Base-by-base conservation (phyloP, 1,140 invertebrate genomes). In the Tachypleus tridentatus region DNA sequence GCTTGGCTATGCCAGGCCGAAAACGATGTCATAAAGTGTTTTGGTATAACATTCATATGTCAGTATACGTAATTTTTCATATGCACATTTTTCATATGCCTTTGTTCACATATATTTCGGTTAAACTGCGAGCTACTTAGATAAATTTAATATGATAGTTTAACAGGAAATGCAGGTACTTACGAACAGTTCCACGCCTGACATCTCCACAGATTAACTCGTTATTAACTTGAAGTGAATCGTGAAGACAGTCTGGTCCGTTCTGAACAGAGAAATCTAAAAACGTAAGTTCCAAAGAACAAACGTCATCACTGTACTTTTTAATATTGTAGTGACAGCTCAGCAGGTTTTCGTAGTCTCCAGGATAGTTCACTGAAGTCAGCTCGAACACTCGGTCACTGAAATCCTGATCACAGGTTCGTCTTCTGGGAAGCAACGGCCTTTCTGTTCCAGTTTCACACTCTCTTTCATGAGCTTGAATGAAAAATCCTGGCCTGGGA, bases 221-320 rank as follows among this genome's bases (percentile, higher is more conserved):
- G 49, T 61, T 64, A 49, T 70, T 65, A 0, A 74, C 57, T 51
- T 62, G 8, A 54, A 74, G 64, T 51, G 59, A 74, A 54, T 74
- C 73, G 8, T 65, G 64, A 49, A 59, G 54, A 63, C 73, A 74
- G 61, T 72, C 65, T 49, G 57, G 56, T 3, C 66, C 64, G 9
- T 66, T 59, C 53, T 73, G 65, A 6, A 73, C 10, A 49, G 70
- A 62, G 57, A 74, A 74, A 11, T 70, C 61, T n/a, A 61, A 60
- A 56, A 74, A 74, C n/a, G 64, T 61, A 3, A 74, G 56, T 57
- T 74, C 64, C 4, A 74, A 8, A 47, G 57, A 60, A 60, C 73
- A 74, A 11, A 71, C 65, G 1, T 59, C 51, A 49, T 58, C 57
- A 10, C 56, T 57, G 54, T 51, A 47, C 10, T 66, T 58, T 0